These are phyloP conservation scores for Cromileptes altivelis DNA, from an alignment of 2,113 vertebrate species.

Conservation along the genomic window DNA sequence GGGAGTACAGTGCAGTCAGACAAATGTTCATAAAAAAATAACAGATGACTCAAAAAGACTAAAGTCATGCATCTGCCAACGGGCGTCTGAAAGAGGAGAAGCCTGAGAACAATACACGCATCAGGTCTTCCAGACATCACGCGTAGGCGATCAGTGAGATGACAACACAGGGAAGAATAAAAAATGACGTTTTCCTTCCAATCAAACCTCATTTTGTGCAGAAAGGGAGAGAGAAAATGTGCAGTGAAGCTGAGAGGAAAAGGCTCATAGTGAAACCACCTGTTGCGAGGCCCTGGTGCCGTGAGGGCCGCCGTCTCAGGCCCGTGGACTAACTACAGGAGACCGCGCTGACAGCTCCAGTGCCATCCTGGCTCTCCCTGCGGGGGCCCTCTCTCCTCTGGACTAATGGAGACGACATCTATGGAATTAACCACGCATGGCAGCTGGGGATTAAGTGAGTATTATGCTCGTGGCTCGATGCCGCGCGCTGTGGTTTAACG, in stretches of 20 bases:
- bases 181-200: constrained; percentile 53
- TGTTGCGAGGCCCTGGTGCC: constrained; percentile 26
- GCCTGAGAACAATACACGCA: constrained; percentile 63
- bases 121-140: constrained; percentile 52
- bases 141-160: constrained; percentile 55
- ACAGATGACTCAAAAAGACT: constrained; percentile 53
- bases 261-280: constrained; percentile 59
- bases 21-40: constrained; percentile 38
- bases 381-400: constrained; percentile 20
- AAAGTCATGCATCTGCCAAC: constrained; percentile 34
- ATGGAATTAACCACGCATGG: constrained; percentile 65
- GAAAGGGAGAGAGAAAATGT: constrained; percentile 8
- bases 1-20: not conserved
- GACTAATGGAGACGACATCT: constrained; percentile 66
- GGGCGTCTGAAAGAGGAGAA: constrained; percentile 63
- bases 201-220: constrained; percentile 54
- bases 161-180: constrained; percentile 30
- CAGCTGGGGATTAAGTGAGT: constrained; percentile 68
- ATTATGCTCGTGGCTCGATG: constrained; percentile 53
- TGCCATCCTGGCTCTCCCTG: constrained; percentile 49
- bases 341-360: constrained; percentile 57
- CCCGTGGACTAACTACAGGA: constrained; percentile 35
- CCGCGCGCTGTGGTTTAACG: constrained; percentile 65
- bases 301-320: constrained; percentile 1
- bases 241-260: constrained; percentile 9